Percentiles rank a stretch among this genome's conserved stretches.
phyloP scores from a whole-genome alignment of 1,140 invertebrate species.

The Orchestia grillus region DNA sequence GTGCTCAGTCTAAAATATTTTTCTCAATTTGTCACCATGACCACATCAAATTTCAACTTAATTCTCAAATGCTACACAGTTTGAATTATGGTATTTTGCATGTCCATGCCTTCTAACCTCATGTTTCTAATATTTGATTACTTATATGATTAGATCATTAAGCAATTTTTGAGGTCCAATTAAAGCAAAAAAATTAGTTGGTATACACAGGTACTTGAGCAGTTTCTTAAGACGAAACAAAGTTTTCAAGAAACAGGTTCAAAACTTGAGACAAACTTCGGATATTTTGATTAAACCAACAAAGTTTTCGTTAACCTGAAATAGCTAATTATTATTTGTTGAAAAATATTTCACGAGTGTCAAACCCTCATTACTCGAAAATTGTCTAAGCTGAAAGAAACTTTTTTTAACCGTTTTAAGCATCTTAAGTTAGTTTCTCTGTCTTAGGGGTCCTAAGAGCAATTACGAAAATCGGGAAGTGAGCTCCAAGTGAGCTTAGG shows the following conservation, averaged over 20 bases:
- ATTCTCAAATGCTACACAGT: no score
- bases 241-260: not conserved
- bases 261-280: not conserved
- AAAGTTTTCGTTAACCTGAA: not conserved
- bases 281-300: not conserved
- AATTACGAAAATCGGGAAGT: constrained; percentile 46
- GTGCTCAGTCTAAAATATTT: no score
- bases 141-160: no score
- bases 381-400: not conserved
- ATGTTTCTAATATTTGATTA: no score
- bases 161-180: no score
- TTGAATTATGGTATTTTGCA: no score
- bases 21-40: no score
- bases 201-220: not conserved
- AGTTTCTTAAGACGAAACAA: not conserved
- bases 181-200: no score
- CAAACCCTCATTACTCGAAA: not conserved
- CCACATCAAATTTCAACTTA: no score
- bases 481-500: constrained; percentile 39
- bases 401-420: not conserved
- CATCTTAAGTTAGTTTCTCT: not conserved
- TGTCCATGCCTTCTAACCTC: no score
- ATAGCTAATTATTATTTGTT: not conserved
- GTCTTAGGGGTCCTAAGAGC: not conserved
- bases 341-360: not conserved